A percentile compares a stretch with the other conserved stretches of the same genome.
Evolutionary conservation across 2,888 invertebrate species (phyloP).

Genomic region (Conchocele bisecta): DNA sequence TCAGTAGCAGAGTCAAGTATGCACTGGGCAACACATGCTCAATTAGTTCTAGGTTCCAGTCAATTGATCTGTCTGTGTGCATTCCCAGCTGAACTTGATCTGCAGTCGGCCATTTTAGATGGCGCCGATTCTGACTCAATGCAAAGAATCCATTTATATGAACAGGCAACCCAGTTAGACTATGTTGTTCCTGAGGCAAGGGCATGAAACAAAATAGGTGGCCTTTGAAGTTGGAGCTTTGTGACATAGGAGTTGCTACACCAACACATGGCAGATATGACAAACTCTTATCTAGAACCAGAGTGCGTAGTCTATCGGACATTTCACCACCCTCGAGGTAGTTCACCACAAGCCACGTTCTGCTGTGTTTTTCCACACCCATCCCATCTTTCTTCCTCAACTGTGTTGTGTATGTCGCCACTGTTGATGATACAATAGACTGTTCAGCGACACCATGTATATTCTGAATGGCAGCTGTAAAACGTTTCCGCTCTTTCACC

Average conservation of each 20-base stretch:
- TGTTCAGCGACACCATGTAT: background rate
- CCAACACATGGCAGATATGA: conserved; percentile 54
- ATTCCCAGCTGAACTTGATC: conserved; percentile 40
- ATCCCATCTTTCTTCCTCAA: background rate
- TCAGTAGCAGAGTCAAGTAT: too few species aligned
- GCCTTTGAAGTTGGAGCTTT: conserved; percentile 51
- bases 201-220: conserved; percentile 80
- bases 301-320: conserved; percentile 38
- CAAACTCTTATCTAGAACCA: conserved; percentile 32
- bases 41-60: conserved; percentile 76
- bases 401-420: conserved; percentile 2
- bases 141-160: conserved; percentile 79
- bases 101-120: conserved; percentile 77
- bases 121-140: conserved; percentile 75
- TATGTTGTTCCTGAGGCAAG: conserved; percentile 70
- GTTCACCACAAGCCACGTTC: conserved; percentile 59
- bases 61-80: conserved; percentile 63
- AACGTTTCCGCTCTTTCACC: too few species aligned
- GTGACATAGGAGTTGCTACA: conserved; percentile 31
- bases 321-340: conserved; percentile 54
- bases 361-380: background rate
- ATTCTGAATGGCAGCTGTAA: too few species aligned
- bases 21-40: conserved; percentile 68
- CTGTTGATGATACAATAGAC: too few species aligned
- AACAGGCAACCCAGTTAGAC: conserved; percentile 75